A percentile compares a stretch with the other conserved stretches of the same genome.
Evolutionary conservation across 2,113 vertebrate species (phyloP).

Genomic region (Myotis yumanensis): DNA sequence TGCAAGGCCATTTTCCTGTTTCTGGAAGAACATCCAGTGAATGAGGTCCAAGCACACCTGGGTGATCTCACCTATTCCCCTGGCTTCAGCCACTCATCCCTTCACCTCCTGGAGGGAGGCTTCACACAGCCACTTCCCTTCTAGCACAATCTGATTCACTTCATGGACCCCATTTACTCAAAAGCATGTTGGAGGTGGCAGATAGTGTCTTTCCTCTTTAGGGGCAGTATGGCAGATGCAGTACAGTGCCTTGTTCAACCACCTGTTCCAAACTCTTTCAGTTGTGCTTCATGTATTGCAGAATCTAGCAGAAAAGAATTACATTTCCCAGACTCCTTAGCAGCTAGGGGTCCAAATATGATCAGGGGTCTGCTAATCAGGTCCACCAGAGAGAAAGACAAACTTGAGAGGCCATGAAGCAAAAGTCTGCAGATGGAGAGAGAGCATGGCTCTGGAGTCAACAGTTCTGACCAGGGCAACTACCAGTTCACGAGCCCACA

Average conservation of each 20-base stretch:
- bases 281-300: background rate
- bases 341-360: background rate
- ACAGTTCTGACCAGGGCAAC: background rate
- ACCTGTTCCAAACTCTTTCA: background rate
- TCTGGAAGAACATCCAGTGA: constrained; percentile 58
- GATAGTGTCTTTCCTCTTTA: background rate
- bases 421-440: background rate
- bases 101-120: background rate
- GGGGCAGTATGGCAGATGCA: background rate
- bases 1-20: constrained; percentile 46
- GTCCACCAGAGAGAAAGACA: background rate
- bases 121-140: background rate
- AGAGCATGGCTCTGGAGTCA: background rate
- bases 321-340: constrained; percentile 11
- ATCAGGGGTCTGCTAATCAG: background rate
- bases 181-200: background rate
- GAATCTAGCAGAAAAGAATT: background rate
- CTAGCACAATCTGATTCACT: background rate
- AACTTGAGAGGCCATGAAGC: background rate
- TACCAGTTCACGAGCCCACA: background rate
- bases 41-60: background rate
- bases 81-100: background rate
- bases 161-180: background rate
- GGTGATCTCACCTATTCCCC: background rate
- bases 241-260: background rate